Conservation (phyloP, 2,888 invertebrate genomes). For the Gerosis bhagava region DNA sequence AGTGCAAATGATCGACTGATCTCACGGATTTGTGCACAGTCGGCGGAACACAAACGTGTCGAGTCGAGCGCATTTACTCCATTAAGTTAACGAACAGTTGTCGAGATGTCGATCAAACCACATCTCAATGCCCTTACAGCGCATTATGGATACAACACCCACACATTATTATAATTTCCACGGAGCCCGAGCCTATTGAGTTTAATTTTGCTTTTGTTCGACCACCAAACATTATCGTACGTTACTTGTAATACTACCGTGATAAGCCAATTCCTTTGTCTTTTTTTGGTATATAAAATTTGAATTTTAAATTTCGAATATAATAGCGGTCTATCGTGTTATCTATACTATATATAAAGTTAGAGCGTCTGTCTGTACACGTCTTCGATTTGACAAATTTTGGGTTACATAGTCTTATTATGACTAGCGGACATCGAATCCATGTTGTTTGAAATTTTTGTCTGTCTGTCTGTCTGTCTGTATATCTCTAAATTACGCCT, state of each 20-base stretch:
- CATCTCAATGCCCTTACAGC: conserved; percentile 65
- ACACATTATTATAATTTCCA: conserved; percentile 64
- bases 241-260: conserved; percentile 15
- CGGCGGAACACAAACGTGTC: conserved; percentile 58
- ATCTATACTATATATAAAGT: no score
- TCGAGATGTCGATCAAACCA: conserved; percentile 79
- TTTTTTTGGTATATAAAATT: conserved; percentile 10
- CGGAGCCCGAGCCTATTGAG: conserved; percentile 50
- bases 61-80: conserved; percentile 62
- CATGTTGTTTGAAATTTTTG: no score
- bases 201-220: conserved; percentile 43
- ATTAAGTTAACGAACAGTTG: conserved; percentile 80
- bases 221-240: conserved; percentile 22
- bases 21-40: conserved; percentile 44
- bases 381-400: no score
- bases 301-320: conserved; percentile 1
- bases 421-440: no score
- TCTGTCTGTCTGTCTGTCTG: no score
- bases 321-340: no score
- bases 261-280: conserved; percentile 18
- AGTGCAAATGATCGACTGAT: conserved; percentile 18
- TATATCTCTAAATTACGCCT: no score
- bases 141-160: conserved; percentile 72
- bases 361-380: no score
- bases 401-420: no score